A percentile compares a stretch with the other conserved stretches of the same genome.
These are phyloP conservation scores for Trinorchestia longiramus DNA, from an alignment of 1,140 invertebrate genomes.

Conservation along the genomic window DNA sequence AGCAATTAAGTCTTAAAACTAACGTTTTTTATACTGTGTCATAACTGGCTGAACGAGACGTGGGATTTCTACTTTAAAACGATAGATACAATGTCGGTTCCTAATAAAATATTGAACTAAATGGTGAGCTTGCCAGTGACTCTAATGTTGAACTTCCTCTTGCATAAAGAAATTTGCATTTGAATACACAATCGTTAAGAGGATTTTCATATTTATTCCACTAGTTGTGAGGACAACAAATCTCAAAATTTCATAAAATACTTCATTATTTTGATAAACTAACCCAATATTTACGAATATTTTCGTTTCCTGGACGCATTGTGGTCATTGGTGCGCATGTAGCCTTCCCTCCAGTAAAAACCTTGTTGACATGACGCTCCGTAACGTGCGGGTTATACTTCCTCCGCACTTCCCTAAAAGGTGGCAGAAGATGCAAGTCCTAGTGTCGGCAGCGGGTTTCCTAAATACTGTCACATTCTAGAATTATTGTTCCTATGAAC, in stretches of 20 bases:
- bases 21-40: neutral
- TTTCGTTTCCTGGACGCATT: neutral
- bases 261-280: no score
- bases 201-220: neutral
- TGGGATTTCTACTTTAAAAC: neutral
- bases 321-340: neutral
- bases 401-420: neutral
- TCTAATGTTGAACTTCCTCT: no score
- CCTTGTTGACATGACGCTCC: neutral
- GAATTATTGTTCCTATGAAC: no score
- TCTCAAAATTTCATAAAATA: neutral
- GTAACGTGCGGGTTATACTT: neutral
- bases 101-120: neutral
- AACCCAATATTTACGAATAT: no score
- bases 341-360: neutral
- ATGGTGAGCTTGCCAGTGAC: neutral
- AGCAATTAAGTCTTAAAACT: neutral
- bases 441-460: no score
- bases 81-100: neutral
- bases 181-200: neutral
- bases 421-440: neutral
- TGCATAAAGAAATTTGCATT: no score
- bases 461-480: no score
- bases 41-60: neutral
- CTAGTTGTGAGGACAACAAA: no score